Evolutionary conservation across 2,797 vertebrate genomes (phyloP).

Genomic region (Phataginus tetradactyla): DNA sequence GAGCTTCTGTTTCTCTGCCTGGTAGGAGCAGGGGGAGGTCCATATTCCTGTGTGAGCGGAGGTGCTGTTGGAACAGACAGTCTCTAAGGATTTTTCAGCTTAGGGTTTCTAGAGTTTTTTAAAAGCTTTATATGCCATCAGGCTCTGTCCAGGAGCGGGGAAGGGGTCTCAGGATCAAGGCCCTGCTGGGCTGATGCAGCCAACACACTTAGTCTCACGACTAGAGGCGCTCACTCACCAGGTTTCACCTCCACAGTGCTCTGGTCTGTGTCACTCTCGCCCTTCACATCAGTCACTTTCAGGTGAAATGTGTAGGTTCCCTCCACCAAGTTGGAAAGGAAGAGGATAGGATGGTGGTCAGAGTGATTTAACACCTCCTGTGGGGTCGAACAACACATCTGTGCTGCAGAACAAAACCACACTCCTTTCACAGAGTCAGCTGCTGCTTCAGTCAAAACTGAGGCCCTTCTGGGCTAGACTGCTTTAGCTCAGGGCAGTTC

Average conservation of each 20-base stretch:
- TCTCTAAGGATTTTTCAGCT: neutral
- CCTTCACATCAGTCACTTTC: slow-evolving; percentile 96
- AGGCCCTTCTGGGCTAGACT: neutral
- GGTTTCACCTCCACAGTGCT: slow-evolving; percentile 94
- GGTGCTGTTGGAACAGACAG: neutral
- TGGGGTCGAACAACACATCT: slow-evolving; percentile 49
- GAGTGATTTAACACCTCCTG: slow-evolving; percentile 98
- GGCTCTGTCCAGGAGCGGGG: neutral
- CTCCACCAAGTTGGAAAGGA: slow-evolving; percentile 96
- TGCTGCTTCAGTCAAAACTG: neutral
- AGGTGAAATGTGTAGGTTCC: slow-evolving; percentile 96
- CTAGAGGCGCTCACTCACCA: slow-evolving; percentile 88
- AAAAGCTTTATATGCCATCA: neutral
- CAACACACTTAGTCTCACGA: neutral
- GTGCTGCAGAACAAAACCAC: neutral
- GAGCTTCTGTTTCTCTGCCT: neutral
- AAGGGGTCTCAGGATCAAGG: neutral
- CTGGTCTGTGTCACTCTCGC: slow-evolving; percentile 90
- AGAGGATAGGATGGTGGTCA: slow-evolving; percentile 95
- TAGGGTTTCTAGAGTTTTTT: neutral
- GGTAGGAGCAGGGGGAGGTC: neutral
- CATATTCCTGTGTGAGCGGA: neutral
- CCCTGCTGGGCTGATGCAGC: neutral
- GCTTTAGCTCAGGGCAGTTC: neutral
- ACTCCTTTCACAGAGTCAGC: neutral